Evolutionary conservation across 2,888 invertebrate species (phyloP).

Genomic region (Andrena camellia): DNA sequence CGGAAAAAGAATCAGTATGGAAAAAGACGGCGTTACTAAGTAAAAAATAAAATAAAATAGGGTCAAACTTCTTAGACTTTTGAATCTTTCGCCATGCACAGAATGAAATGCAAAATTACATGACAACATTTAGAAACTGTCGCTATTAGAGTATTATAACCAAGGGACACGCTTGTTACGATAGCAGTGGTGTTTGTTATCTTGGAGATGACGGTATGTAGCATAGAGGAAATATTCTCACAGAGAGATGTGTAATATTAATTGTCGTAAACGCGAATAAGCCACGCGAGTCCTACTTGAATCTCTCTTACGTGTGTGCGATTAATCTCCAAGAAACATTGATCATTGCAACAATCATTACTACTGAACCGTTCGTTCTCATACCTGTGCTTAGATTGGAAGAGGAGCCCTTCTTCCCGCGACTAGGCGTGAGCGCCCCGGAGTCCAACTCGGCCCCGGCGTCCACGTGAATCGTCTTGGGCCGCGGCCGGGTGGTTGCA

Average conservation of each 20-base stretch:
- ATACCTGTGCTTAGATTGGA: slow-evolving; percentile 93
- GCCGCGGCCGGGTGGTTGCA: slow-evolving; percentile 89
- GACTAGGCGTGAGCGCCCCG: slow-evolving; percentile 90
- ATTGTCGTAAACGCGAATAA: background rate
- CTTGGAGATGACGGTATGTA: slow-evolving; percentile 49
- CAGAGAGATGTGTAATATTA: background rate
- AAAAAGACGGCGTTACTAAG: slow-evolving; percentile 53
- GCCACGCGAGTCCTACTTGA: slow-evolving; percentile 5
- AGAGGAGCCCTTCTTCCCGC: slow-evolving; percentile 92
- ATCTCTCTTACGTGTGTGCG: slow-evolving; percentile 3
- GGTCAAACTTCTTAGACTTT: slow-evolving; percentile 52
- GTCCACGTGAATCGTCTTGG: slow-evolving; percentile 96
- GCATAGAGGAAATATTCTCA: slow-evolving; percentile 1
- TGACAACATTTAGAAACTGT: slow-evolving; percentile 76
- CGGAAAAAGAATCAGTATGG: slow-evolving; percentile 51
- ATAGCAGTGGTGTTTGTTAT: slow-evolving; percentile 57
- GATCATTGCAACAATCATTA: slow-evolving; percentile 40
- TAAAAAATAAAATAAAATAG: slow-evolving; percentile 31
- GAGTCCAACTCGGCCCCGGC: slow-evolving; percentile 92
- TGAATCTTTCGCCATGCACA: slow-evolving; percentile 75
- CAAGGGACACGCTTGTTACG: slow-evolving; percentile 63
- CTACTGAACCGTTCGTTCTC: slow-evolving; percentile 56
- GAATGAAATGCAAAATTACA: slow-evolving; percentile 72
- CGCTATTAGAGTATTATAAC: slow-evolving; percentile 70
- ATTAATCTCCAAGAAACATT: slow-evolving; percentile 66